Percentiles rank a stretch among this genome's conserved stretches.
Conservation (phyloP, 2,888 invertebrate species). For the Napeogenes inachia region DNA sequence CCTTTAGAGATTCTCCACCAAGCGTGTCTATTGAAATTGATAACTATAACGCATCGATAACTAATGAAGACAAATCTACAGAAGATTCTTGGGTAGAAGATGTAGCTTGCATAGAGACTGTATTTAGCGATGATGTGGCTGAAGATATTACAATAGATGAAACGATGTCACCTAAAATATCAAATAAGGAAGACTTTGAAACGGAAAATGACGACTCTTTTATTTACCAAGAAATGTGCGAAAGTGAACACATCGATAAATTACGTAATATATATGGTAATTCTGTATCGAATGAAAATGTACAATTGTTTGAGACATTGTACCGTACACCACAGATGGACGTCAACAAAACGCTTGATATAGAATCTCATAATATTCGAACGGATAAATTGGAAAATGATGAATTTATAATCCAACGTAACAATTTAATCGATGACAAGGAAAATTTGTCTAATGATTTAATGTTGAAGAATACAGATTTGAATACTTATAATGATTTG, state of each 20-base stretch:
- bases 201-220: slow-evolving; percentile 34
- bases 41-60: slow-evolving; percentile 33
- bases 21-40: slow-evolving; percentile 27
- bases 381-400: slow-evolving; percentile 30
- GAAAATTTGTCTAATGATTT: slow-evolving; percentile 37
- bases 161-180: slow-evolving; percentile 44
- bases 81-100: slow-evolving; percentile 67
- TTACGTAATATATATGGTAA: slow-evolving; percentile 55
- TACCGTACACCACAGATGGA: slow-evolving; percentile 62
- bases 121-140: slow-evolving; percentile 63
- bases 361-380: slow-evolving; percentile 34
- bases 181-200: slow-evolving; percentile 37
- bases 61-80: slow-evolving; percentile 41
- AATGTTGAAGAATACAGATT: slow-evolving; percentile 23
- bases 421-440: slow-evolving; percentile 39
- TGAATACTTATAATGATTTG: slow-evolving; percentile 25
- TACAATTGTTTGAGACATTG: slow-evolving; percentile 55
- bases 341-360: slow-evolving; percentile 54
- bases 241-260: slow-evolving; percentile 47
- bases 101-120: slow-evolving; percentile 67
- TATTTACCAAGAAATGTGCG: slow-evolving; percentile 32
- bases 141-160: slow-evolving; percentile 56
- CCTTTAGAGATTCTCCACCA: slow-evolving; percentile 26
- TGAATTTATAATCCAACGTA: slow-evolving; percentile 27
- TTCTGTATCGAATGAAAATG: slow-evolving; percentile 52